Evolutionary conservation across 35 echinoderm and acorn worm genomes (phyloP).

Genomic region (Strongylocentrotus purpuratus): DNA sequence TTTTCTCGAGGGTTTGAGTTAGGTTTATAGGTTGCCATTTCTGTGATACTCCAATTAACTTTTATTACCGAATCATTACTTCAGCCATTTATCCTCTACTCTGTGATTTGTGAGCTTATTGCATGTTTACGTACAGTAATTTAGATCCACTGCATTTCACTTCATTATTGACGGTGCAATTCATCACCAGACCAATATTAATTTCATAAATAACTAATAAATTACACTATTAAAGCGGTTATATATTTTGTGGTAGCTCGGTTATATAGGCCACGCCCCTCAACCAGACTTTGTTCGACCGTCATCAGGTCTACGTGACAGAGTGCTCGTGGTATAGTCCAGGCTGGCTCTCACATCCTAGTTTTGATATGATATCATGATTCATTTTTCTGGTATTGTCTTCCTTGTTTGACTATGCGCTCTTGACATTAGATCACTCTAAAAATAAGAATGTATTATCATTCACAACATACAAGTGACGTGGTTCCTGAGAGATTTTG

Average conservation of each 20-base stretch:
- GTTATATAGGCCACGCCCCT: background rate
- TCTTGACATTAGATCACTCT: too few relatives aligned
- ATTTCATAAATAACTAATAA: background rate
- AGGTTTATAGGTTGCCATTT: background rate
- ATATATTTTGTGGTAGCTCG: background rate
- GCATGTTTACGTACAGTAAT: background rate
- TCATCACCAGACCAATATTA: background rate
- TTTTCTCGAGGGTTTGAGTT: background rate
- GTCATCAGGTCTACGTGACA: background rate
- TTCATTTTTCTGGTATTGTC: background rate
- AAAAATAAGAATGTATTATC: background rate
- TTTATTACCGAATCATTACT: background rate
- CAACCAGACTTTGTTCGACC: background rate
- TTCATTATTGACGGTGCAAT: background rate
- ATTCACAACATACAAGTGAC: background rate
- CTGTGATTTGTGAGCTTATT: background rate
- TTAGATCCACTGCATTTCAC: background rate
- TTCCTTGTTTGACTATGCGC: background rate
- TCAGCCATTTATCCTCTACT: background rate
- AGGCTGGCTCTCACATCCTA: background rate
- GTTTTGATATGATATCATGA: constrained; percentile 4
- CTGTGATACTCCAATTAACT: background rate
- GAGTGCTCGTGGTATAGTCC: background rate
- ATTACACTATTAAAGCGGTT: background rate
- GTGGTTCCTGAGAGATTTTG: background rate